phyloP scores from a whole-genome alignment of 2,797 vertebrate genomes.

The Yasuhikotakia modesta region DNA sequence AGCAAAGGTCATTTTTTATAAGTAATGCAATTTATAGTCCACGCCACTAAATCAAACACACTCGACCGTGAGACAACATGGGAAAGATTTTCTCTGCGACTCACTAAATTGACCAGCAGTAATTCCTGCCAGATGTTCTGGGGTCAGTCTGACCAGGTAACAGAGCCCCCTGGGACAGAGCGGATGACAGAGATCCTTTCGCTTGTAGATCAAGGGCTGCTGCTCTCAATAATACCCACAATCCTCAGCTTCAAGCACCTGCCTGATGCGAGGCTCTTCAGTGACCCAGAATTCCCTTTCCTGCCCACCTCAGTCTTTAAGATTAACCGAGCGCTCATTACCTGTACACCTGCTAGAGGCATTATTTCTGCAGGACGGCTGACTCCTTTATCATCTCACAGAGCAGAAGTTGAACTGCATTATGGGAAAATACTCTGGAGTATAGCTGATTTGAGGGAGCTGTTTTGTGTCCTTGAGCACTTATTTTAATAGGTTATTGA shows the following conservation, averaged over 20 bases:
- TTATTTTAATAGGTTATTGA: too few relatives aligned
- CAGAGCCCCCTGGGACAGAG: constrained; percentile 20
- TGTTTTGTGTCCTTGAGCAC: not conserved
- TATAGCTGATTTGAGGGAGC: not conserved
- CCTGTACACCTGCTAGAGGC: constrained; percentile 77
- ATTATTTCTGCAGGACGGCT: constrained; percentile 72
- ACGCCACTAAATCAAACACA: not conserved
- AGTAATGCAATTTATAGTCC: not conserved
- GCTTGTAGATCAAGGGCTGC: constrained; percentile 16
- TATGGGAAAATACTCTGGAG: not conserved
- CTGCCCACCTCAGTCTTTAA: constrained; percentile 71
- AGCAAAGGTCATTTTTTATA: not conserved
- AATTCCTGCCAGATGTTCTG: not conserved
- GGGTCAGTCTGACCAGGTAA: constrained; percentile 35
- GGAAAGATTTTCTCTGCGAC: not conserved
- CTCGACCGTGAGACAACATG: not conserved
- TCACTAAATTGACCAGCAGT: not conserved
- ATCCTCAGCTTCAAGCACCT: constrained; percentile 33
- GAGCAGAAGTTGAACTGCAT: constrained; percentile 55
- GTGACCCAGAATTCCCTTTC: constrained; percentile 77
- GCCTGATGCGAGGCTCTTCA: constrained; percentile 46
- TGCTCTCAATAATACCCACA: not conserved
- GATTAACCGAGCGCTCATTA: constrained; percentile 72
- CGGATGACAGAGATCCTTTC: constrained; percentile 40
- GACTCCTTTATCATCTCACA: constrained; percentile 69